Base-by-base conservation (phyloP, 2,797 vertebrate species). In the Siniperca scherzeri region DNA sequence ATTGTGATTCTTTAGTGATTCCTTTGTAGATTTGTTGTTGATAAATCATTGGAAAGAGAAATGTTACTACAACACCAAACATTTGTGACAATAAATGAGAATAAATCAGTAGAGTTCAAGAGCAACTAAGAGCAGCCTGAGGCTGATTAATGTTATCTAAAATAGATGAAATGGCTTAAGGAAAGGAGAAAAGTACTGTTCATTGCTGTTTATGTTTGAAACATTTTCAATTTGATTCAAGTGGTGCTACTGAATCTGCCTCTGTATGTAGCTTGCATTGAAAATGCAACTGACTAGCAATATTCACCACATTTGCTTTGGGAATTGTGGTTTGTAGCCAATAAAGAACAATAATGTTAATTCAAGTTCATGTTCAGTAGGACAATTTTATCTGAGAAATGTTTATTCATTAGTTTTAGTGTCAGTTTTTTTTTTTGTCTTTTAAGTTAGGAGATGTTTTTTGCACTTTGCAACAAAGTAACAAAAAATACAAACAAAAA, bases 191-290 rank as follows among this genome's bases (percentile, higher is more conserved):
- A 53, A 21, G 36, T 11, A n/a, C 36, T 78, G 36, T 72, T 85
- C 52, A 82, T 65, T 65, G 74, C 68, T 74, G 71, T 70, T 87
- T 77, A 64, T 77, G 55, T 66, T 82, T 40, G n/a, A 59, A 40
- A 61, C 21, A 56, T 57, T 55, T 61, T 74, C 9, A 62, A 17
- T 17, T 64, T 80, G 5, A 55, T 74, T 56, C 48, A 36, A 7
- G n/a, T 59, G 30, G 3, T 61, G 21, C 27, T 36, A 38, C 22
- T 74, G 21, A 72, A 70, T 11, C 8, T 40, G 33, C 40, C 14
- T 50, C 0, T 50, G 50, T 62, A 33, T 25, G 30, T 38, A 14
- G 8, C 57, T 25, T 76, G 42, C 33, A 68, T 3, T 55, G 14
- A 25, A 72, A 50, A 67, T 40, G 11, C 7, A 7, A 48, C 14